These are phyloP conservation scores for Apodemia hepburni DNA, from an alignment of 2,888 invertebrate genomes.

Conservation along the genomic window DNA sequence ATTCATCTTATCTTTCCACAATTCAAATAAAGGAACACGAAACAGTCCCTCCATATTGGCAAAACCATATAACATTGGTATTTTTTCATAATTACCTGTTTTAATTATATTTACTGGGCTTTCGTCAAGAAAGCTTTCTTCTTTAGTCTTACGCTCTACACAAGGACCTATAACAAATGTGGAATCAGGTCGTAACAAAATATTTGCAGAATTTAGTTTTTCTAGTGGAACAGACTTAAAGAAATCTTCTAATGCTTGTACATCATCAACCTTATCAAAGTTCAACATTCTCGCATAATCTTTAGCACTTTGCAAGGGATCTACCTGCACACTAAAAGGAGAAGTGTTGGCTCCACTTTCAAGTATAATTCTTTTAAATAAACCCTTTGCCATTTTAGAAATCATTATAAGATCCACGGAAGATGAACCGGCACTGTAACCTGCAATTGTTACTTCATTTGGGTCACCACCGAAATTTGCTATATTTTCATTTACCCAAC, in stretches of 20 bases:
- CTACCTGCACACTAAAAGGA: constrained; percentile 34
- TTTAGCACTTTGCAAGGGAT: constrained; percentile 38
- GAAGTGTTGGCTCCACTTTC: constrained; percentile 36
- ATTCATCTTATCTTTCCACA: constrained; percentile 45
- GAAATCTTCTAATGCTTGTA: constrained; percentile 44
- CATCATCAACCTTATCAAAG: constrained; percentile 39
- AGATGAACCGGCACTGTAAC: constrained; percentile 40
- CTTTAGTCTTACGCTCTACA: constrained; percentile 34
- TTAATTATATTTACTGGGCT: constrained; percentile 43
- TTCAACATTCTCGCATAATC: constrained; percentile 35
- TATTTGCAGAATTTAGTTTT: constrained; percentile 33
- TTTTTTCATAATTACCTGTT: constrained; percentile 35
- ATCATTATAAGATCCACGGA: constrained; percentile 37
- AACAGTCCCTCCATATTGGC: constrained; percentile 43
- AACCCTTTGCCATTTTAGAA: constrained; percentile 35
- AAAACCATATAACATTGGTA: constrained; percentile 47
- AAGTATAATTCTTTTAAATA: constrained; percentile 35
- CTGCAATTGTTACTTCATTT: constrained; percentile 40
- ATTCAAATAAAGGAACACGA: constrained; percentile 37
- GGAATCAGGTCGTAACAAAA: constrained; percentile 32
- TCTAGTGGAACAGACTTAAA: constrained; percentile 41
- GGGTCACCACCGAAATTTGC: constrained; percentile 41
- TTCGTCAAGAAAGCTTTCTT: constrained; percentile 40
- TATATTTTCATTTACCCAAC: constrained; percentile 41
- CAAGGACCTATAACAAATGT: constrained; percentile 37